Base-by-base conservation (phyloP, 1,140 invertebrate species). In the Pseudomyrmex concolor region DNA sequence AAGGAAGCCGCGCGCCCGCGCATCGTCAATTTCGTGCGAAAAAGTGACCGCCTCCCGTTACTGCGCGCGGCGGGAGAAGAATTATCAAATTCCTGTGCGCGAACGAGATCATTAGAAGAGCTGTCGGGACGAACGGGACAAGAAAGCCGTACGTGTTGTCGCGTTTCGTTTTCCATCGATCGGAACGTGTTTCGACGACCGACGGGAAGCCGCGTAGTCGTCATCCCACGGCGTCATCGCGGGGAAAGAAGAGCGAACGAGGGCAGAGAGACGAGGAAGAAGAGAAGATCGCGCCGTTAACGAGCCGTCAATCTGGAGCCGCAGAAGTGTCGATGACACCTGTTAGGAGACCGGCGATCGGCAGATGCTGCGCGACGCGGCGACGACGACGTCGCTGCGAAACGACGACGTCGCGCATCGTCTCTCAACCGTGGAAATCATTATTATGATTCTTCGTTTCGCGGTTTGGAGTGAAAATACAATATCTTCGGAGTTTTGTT, bases 21-120 rank as follows among this genome's bases (percentile, higher is more conserved):
- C n/a, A 10, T 15, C 73, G 25, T 17, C n/a, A 34, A 43, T 76
- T 76, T 12, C 50, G 50, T 4, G 22, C 12, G 9, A 77, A 80
- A 80, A 80, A 80, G 43, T 50, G 19, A 17, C 12, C 66, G 76
- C 54, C 5, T 5, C 34, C 34, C 34, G 34, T 34, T 34, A 34
- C 34, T 13, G 50, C 4, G 70, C 78, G 17, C n/a, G 59, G 25
- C 48, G 74, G 60, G 55, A 34, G 34, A 7, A 34, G 74, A 71
- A 59, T 88, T 84, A 71, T 87, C 83, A 77, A 87, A 88, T 88
- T 88, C 86, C 76, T 77, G 51, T 54, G 12, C 45, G 57, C 72
- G 81, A 77, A 88, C 86, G 57, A 85, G 86, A 87, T 87, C 83
- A 85, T 87, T 88, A 88, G 60, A 62, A 83, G 55, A 50, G 50